Conservation (phyloP, 2,888 invertebrate species). For the Melinopterus prodromus region DNA sequence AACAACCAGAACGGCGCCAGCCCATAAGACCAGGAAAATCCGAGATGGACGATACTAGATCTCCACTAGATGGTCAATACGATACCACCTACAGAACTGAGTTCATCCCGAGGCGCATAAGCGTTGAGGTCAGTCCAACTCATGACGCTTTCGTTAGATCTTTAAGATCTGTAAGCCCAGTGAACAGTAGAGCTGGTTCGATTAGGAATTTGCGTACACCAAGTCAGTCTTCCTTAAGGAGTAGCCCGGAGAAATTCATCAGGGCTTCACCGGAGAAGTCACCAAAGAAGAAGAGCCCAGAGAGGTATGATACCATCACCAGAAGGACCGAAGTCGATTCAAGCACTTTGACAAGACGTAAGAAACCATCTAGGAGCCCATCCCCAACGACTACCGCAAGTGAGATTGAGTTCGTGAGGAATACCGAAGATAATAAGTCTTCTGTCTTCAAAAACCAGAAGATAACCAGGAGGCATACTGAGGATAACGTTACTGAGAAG, state of each 20-base stretch:
- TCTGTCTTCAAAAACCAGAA: slow-evolving; percentile 7
- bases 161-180: slow-evolving; percentile 71
- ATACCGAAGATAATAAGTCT: slow-evolving; percentile 43
- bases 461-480: slow-evolving; percentile 36
- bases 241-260: slow-evolving; percentile 53
- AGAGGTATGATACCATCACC: slow-evolving; percentile 41
- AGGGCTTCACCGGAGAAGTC: slow-evolving; percentile 19
- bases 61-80: slow-evolving; percentile 62
- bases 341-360: slow-evolving; percentile 48
- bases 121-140: slow-evolving; percentile 73
- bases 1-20: slow-evolving; percentile 49
- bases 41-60: slow-evolving; percentile 51
- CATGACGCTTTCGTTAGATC: slow-evolving; percentile 82
- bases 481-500: slow-evolving; percentile 33
- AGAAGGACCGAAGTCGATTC: slow-evolving; percentile 34
- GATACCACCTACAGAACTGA: slow-evolving; percentile 70
- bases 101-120: slow-evolving; percentile 63
- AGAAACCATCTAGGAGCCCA: slow-evolving; percentile 48
- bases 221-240: slow-evolving; percentile 65
- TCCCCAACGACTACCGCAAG: slow-evolving; percentile 60
- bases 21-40: slow-evolving; percentile 52
- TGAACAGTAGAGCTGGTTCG: slow-evolving; percentile 63
- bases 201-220: slow-evolving; percentile 60
- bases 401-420: slow-evolving; percentile 62
- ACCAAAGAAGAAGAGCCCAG: slow-evolving; percentile 21